Conservation (phyloP, 1,140 invertebrate genomes). For the Diprion similis region DNA sequence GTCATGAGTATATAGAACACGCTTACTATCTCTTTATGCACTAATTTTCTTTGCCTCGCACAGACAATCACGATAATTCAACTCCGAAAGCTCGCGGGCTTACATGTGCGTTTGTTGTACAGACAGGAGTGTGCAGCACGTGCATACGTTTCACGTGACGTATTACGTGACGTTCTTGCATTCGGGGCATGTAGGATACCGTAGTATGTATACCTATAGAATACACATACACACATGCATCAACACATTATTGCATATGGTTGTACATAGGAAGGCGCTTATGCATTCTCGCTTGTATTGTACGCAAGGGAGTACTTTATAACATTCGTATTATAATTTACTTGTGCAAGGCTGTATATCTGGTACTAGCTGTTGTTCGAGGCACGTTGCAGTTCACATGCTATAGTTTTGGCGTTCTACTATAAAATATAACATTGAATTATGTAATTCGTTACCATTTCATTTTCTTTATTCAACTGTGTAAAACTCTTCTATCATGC, state of each 20-base stretch:
- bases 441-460: too few species aligned
- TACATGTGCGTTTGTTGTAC: too few species aligned
- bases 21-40: neutral
- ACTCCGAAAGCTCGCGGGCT: too few species aligned
- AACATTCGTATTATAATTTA: constrained; percentile 4
- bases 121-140: neutral
- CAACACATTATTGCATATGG: neutral
- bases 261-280: neutral
- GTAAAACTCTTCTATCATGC: too few species aligned
- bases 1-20: neutral
- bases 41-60: too few species aligned
- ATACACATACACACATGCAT: neutral
- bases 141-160: neutral
- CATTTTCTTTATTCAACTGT: too few species aligned
- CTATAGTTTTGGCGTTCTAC: neutral
- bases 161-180: neutral
- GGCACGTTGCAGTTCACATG: neutral
- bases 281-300: neutral
- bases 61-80: too few species aligned
- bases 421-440: too few species aligned
- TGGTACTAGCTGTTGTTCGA: neutral
- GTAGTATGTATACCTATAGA: neutral
- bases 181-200: neutral
- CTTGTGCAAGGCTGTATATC: neutral
- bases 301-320: neutral